These are phyloP conservation scores for Xiphias gladius DNA, from an alignment of 2,113 vertebrate species.

Conservation along the genomic window DNA sequence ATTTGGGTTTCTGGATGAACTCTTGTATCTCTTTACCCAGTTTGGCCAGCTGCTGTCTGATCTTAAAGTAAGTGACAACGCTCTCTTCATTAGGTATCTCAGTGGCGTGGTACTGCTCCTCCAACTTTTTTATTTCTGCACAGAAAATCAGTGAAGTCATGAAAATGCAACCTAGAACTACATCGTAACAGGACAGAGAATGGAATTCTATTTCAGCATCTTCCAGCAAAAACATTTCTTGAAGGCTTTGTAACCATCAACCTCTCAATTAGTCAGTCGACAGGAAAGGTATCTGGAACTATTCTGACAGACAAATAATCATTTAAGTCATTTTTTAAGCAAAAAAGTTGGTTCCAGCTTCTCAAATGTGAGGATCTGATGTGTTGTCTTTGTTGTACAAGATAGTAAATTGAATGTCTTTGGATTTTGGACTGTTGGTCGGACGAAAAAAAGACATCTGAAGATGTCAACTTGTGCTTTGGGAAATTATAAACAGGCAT, in stretches of 20 bases:
- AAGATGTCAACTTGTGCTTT: neutral
- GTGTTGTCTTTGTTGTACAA: too few relatives aligned
- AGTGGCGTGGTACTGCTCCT: constrained; percentile 93
- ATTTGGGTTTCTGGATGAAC: constrained; percentile 95
- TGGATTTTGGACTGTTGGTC: neutral
- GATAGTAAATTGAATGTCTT: neutral
- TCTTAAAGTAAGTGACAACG: constrained; percentile 96
- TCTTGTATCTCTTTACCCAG: constrained; percentile 96
- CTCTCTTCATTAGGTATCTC: constrained; percentile 95
- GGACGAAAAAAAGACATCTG: neutral
- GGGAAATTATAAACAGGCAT: too few relatives aligned
- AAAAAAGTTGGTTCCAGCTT: too few relatives aligned
- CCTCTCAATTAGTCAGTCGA: too few relatives aligned
- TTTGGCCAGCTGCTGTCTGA: constrained; percentile 95
- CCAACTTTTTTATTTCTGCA: constrained; percentile 89
- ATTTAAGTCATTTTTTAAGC: too few relatives aligned
- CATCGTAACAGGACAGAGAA: too few relatives aligned
- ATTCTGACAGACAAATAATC: too few relatives aligned
- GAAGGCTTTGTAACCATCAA: too few relatives aligned
- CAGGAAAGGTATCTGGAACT: too few relatives aligned
- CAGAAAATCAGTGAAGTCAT: neutral
- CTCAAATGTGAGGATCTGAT: too few relatives aligned
- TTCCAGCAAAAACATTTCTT: too few relatives aligned
- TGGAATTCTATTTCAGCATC: neutral
- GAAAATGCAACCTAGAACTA: neutral